Percentiles rank a stretch among this genome's conserved stretches.
Evolutionary conservation across 2,113 vertebrate species (phyloP).

Genomic region (Solenodon paradoxus): DNA sequence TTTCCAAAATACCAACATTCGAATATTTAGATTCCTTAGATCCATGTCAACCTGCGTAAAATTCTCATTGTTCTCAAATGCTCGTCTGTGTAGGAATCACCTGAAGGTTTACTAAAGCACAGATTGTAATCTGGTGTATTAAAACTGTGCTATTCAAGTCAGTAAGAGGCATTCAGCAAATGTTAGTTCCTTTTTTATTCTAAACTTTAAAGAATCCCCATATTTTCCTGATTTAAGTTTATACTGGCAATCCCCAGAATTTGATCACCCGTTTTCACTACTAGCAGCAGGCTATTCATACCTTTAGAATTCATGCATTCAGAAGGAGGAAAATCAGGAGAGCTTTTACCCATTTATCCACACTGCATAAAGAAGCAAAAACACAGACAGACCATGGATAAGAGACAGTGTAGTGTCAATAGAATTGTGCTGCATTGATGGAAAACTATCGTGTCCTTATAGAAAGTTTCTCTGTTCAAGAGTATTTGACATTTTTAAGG

Average conservation of each 20-base stretch:
- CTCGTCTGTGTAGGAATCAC: background rate
- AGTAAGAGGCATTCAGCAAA: background rate
- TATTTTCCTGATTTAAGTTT: background rate
- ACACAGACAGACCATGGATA: accelerated
- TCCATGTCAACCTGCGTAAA: background rate
- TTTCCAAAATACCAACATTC: background rate
- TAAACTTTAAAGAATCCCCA: background rate
- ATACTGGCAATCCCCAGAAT: background rate
- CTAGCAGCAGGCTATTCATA: background rate
- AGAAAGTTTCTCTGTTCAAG: background rate
- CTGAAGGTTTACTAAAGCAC: background rate
- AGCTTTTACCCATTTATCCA: background rate
- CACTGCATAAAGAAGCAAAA: background rate
- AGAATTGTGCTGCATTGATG: background rate
- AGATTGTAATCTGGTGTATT: background rate
- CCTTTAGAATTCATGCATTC: background rate
- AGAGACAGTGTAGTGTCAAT: background rate
- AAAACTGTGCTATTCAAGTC: background rate
- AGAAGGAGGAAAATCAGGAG: background rate
- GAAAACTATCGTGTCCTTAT: background rate
- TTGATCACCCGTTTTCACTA: background rate
- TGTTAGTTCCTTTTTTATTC: background rate
- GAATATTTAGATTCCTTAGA: background rate
- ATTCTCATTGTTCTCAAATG: background rate
- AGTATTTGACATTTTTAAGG: background rate